Base-by-base conservation (phyloP, 2,888 invertebrate genomes). In the Dynastes maya region DNA sequence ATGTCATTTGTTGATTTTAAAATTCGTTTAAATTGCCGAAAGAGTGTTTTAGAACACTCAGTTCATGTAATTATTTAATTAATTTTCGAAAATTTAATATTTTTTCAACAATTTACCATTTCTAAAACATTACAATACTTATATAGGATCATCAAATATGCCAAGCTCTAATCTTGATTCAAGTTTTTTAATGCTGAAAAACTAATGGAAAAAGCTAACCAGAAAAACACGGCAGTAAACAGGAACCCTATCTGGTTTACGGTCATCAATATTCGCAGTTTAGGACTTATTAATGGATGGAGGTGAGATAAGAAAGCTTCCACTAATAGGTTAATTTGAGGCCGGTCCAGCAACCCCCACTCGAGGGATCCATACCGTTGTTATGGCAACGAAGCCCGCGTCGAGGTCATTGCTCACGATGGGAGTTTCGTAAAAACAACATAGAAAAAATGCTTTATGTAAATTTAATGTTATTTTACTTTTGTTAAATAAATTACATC, bases 371-470 rank as follows among this genome's bases (percentile, higher is more conserved):
- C 82, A 85, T 84, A 85, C 84, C 81, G 85, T 86, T 82, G 82
- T 83, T 82, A 83, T 84, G 81, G 85, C 77, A 83, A 86, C 85
- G 81, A 81, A 82, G 83, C 85, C 83, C 82, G 84, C 81, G 80
- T 81, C 84, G 84, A 85, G 85, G 85, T 85, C 85, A 85, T 85
- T 85, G 85, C 85, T 84, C 85, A 85, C 82, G 78, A 83, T 82
- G 53, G 16, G 53, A 74, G 61, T 63, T 75, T 75, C 32, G 45
- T 37, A 75, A 75, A 75, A 75, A 75, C 51, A 75, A 55, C 55
- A 55, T n/a, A n/a, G 16, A n/a, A 55, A 55, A 55, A 16, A 16
- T 55, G 55, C 55, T 55, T 55, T 55, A 55, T 55, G 55, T n/a
- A 55, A 55, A 55, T 55, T n/a, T 55, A 55, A 55, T 16, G 16